Base-by-base conservation (phyloP, 2,113 vertebrate genomes). In the Pelodiscus sinensis region DNA sequence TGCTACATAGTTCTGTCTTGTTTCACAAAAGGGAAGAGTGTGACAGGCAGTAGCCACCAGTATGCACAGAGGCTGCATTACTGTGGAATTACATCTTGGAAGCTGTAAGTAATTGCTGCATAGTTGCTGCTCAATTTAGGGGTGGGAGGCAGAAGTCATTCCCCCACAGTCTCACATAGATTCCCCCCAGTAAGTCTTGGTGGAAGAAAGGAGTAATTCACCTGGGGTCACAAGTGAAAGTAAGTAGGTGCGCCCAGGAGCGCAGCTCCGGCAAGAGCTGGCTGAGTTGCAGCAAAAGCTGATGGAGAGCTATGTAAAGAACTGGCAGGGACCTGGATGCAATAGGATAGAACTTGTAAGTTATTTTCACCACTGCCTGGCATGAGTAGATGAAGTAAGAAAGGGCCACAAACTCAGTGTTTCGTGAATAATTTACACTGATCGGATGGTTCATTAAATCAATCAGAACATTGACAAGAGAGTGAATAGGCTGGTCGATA, bases 121-220 rank as follows among this genome's bases (percentile, higher is more conserved):
- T 75, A 24, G 10, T 44, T 44, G 68, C n/a, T 73, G 35, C 68
- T 38, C 19, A 11, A 13, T 44, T 14, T 44, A 5, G 3, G 5
- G 38, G 7, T 15, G 54, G 3, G 0, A 2, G 11, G 9, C 56
- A 80, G 15, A 38, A 57, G 21, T 1, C 52, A 50, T 79, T 82
- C 22, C 81, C 21, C 52, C 38, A 1, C 3, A 5, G 35, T 38
- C 19, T 1, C 0, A 14, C 9, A 29, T 86, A 86, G n/a, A 3
- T 79, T 44, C 9, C 2, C 16, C 31, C 19, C 22, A 2, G 1
- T 4, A 29, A 79, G 65, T 3, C 57, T 55, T 0, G 0, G 18
- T 4, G 79, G 83, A 4, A 4, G 35, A 52, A 81, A 84, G n/a
- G 52, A 22, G 18, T 6, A 35, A 38, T 27, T 92, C 19, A 19